phyloP scores from a whole-genome alignment of 2,888 invertebrate genomes.

The Dryobota labecula region DNA sequence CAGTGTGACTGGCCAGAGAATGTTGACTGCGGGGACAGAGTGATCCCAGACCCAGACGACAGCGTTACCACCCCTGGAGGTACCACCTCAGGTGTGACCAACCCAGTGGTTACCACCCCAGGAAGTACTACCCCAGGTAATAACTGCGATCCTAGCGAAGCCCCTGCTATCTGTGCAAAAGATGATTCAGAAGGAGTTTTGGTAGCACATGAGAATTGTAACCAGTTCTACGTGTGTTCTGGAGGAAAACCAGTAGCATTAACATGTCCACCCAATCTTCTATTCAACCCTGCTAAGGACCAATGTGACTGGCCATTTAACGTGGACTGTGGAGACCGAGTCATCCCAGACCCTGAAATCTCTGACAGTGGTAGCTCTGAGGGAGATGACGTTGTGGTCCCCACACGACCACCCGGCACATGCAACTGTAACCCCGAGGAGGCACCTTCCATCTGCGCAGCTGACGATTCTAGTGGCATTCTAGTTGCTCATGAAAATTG shows the following conservation, averaged over 20 bases:
- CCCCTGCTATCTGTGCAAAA: conserved; percentile 67
- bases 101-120: background rate
- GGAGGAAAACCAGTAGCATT: conserved; percentile 63
- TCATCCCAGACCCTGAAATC: conserved; percentile 5
- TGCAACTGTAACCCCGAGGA: conserved; percentile 66
- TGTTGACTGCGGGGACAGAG: conserved; percentile 71
- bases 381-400: background rate
- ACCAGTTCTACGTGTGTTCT: conserved; percentile 71
- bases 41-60: conserved; percentile 44
- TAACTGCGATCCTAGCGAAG: conserved; percentile 61
- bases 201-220: conserved; percentile 74
- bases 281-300: conserved; percentile 67
- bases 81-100: background rate
- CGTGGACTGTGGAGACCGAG: conserved; percentile 63
- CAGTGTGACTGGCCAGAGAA: conserved; percentile 73
- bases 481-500: conserved; percentile 70
- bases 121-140: background rate
- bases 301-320: conserved; percentile 71
- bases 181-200: conserved; percentile 66
- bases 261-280: conserved; percentile 57
- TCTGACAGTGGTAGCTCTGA: background rate
- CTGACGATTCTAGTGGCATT: conserved; percentile 51
- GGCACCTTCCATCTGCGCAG: conserved; percentile 67
- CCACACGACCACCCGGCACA: conserved; percentile 26
- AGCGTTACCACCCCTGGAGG: background rate